Conservation (phyloP, 2,797 vertebrate species). For the Rhinophrynus dorsalis region DNA sequence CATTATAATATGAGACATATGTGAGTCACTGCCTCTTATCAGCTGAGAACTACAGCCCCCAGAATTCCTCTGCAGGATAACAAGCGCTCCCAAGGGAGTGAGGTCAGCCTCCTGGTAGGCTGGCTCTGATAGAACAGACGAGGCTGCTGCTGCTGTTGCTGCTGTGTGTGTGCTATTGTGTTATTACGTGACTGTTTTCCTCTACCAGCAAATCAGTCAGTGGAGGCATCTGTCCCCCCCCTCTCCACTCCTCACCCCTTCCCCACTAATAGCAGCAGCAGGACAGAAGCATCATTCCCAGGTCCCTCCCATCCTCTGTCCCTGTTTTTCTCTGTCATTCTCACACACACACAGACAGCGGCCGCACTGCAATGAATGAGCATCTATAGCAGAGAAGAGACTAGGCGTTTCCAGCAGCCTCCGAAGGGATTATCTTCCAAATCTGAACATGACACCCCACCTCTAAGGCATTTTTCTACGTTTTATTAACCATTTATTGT, state of each 20-base stretch:
- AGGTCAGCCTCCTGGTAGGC: constrained; percentile 46
- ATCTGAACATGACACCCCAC: background rate
- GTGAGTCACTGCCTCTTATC: constrained; percentile 48
- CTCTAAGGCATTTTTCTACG: background rate
- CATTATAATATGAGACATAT: no score
- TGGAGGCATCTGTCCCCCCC: constrained; percentile 47
- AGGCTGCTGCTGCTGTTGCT: constrained; percentile 23
- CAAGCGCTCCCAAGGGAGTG: constrained; percentile 32
- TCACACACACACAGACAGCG: constrained; percentile 46
- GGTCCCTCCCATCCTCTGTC: constrained; percentile 55
- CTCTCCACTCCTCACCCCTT: constrained; percentile 30
- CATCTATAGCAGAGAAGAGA: constrained; percentile 46
- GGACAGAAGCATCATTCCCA: constrained; percentile 42
- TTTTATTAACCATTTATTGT: background rate
- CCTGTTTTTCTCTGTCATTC: constrained; percentile 60
- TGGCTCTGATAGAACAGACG: constrained; percentile 19
- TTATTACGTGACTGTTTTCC: background rate
- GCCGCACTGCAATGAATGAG: constrained; percentile 63
- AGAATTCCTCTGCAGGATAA: constrained; percentile 54
- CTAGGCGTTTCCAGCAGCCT: constrained; percentile 41
- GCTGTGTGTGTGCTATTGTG: constrained; percentile 16
- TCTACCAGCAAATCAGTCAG: constrained; percentile 28
- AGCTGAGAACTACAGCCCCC: constrained; percentile 69
- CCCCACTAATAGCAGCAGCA: constrained; percentile 33
- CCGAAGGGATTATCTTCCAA: constrained; percentile 7